phyloP scores from a whole-genome alignment of 2,888 invertebrate genomes.

The Hetaerina titia region DNA sequence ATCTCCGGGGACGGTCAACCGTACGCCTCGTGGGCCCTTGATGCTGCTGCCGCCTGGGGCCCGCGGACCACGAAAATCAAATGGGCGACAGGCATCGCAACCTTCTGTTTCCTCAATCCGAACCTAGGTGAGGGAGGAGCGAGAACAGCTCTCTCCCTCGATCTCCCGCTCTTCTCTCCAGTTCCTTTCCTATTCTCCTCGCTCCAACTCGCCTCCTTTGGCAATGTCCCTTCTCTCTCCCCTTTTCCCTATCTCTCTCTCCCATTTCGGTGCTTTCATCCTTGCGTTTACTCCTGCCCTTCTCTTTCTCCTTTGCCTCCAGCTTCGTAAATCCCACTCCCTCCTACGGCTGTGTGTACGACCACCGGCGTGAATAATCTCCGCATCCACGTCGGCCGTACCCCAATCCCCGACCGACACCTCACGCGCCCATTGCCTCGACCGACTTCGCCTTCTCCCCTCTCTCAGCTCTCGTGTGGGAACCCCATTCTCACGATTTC shows the following conservation, averaged over 20 bases:
- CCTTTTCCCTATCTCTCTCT: background rate
- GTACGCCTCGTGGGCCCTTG: background rate
- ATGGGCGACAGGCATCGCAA: background rate
- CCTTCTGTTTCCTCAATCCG: slow-evolving; percentile 3
- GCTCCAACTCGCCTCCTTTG: background rate
- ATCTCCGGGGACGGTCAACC: background rate
- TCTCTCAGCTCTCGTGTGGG: no score
- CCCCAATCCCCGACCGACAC: no score
- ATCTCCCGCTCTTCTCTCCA: background rate
- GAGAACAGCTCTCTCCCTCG: background rate
- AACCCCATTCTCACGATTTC: no score
- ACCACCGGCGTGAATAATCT: no score
- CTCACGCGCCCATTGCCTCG: no score
- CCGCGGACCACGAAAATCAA: background rate
- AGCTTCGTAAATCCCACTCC: background rate
- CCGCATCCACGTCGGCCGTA: no score
- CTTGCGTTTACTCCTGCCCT: background rate
- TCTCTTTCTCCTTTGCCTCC: background rate
- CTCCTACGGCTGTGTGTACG: background rate
- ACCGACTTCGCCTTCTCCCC: no score
- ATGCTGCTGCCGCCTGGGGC: background rate
- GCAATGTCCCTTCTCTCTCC: background rate
- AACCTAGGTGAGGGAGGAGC: background rate
- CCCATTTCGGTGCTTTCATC: background rate
- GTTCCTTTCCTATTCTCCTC: background rate